A percentile compares a stretch with the other conserved stretches of the same genome.
These are phyloP conservation scores for Ormyrus pomaceus DNA, from an alignment of 2,888 invertebrate species.

Conservation along the genomic window DNA sequence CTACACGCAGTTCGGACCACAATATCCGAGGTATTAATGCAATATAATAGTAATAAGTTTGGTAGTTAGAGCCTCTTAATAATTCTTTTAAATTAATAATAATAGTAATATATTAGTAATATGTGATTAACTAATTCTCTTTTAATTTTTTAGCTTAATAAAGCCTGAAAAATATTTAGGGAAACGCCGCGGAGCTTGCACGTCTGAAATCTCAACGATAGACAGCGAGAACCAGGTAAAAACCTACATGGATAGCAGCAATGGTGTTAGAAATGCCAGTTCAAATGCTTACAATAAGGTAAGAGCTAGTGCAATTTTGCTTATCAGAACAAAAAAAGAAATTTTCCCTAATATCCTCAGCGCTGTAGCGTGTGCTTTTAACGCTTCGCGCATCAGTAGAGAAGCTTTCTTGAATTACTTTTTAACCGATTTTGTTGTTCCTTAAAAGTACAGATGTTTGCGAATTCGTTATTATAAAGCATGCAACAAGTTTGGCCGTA, in stretches of 20 bases:
- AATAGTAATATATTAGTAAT: too few relatives aligned
- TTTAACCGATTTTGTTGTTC: conserved; percentile 32
- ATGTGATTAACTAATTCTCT: too few relatives aligned
- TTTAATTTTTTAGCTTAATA: conserved; percentile 77
- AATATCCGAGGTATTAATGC: conserved; percentile 91
- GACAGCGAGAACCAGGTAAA: conserved; percentile 93
- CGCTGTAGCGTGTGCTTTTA: conserved; percentile 37
- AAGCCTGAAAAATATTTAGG: conserved; percentile 83
- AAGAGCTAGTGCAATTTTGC: conserved; percentile 77
- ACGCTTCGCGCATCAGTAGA: conserved; percentile 49
- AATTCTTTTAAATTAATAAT: too few relatives aligned
- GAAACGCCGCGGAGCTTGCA: conserved; percentile 77
- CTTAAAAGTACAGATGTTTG: conserved; percentile 51
- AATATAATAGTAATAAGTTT: not conserved
- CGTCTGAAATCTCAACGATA: conserved; percentile 76
- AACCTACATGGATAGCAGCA: conserved; percentile 94
- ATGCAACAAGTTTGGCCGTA: conserved; percentile 15
- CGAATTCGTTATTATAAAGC: conserved; percentile 3
- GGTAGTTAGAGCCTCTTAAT: too few relatives aligned
- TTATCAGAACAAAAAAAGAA: conserved; percentile 50
- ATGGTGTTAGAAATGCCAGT: conserved; percentile 87
- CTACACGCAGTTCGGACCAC: conserved; percentile 96
- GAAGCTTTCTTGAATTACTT: conserved; percentile 34
- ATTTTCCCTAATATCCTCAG: conserved; percentile 46
- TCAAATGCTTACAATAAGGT: conserved; percentile 96